A percentile compares a stretch with the other conserved stretches of the same genome.
phyloP scores from a whole-genome alignment of 2,797 vertebrate genomes.

The Valencia hispanica region DNA sequence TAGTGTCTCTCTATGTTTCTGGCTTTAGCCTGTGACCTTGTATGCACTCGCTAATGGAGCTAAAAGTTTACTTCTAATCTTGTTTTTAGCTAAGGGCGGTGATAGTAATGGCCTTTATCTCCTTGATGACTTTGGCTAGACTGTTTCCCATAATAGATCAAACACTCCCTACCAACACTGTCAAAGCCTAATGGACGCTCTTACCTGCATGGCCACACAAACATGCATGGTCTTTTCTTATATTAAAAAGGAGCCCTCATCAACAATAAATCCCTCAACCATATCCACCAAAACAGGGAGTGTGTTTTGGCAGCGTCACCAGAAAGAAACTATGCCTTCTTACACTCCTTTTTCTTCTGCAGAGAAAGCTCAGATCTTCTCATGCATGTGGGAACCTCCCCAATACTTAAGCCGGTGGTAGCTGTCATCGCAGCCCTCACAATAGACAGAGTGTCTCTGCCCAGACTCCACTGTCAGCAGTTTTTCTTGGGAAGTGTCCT shows the following conservation, averaged over 20 bases:
- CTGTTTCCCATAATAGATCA: slow-evolving; percentile 59
- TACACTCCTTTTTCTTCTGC: slow-evolving; percentile 28
- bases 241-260: slow-evolving; percentile 31
- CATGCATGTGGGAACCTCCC: slow-evolving; percentile 47
- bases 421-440: slow-evolving; percentile 51
- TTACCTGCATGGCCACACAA: neutral
- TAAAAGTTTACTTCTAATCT: slow-evolving; percentile 46
- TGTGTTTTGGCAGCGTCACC: slow-evolving; percentile 53
- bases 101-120: slow-evolving; percentile 52
- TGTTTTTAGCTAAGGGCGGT: slow-evolving; percentile 39
- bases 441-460: slow-evolving; percentile 19
- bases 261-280: slow-evolving; percentile 48
- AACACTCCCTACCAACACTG: slow-evolving; percentile 54
- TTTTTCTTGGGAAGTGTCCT: slow-evolving; percentile 24
- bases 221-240: slow-evolving; percentile 15
- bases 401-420: slow-evolving; percentile 22
- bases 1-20: slow-evolving; percentile 21
- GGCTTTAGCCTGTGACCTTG: slow-evolving; percentile 48
- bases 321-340: slow-evolving; percentile 10
- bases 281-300: slow-evolving; percentile 59
- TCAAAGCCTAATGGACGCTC: slow-evolving; percentile 51
- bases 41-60: slow-evolving; percentile 38
- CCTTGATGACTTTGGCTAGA: slow-evolving; percentile 25
- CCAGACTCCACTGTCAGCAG: slow-evolving; percentile 47
- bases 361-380: slow-evolving; percentile 19